Evolutionary conservation across 2,113 vertebrate genomes (phyloP).

Genomic region (Callipepla squamata): DNA sequence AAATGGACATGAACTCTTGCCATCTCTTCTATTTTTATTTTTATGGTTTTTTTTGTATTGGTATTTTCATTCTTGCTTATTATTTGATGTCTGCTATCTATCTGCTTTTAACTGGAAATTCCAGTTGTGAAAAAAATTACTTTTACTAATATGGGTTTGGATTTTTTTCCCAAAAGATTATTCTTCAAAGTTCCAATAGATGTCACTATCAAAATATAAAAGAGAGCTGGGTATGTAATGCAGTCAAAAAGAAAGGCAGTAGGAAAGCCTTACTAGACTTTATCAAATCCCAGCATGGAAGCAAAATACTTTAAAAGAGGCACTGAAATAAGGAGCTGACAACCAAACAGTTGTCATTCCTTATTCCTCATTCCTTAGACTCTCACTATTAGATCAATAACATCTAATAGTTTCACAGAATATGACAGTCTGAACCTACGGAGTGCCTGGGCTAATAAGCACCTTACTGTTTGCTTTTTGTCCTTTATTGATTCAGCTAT

Average conservation of each 20-base stretch:
- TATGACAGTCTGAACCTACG: neutral
- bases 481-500: neutral
- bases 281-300: conserved; percentile 18
- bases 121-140: neutral
- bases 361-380: conserved; percentile 8
- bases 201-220: conserved; percentile 83
- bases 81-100: neutral
- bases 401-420: neutral
- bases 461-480: neutral
- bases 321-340: conserved; percentile 3
- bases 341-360: neutral
- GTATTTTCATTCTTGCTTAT: neutral
- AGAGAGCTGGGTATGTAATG: conserved; percentile 41
- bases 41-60: fast-evolving
- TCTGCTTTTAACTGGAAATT: neutral
- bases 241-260: conserved; percentile 3
- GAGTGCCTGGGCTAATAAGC: neutral
- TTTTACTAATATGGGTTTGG: neutral
- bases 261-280: conserved; percentile 15
- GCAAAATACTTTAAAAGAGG: conserved; percentile 22
- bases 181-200: conserved; percentile 80
- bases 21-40: neutral
- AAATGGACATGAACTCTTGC: neutral
- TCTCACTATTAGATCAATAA: conserved; percentile 8
- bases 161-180: neutral